Evolutionary conservation across 2,888 invertebrate genomes (phyloP).

Genomic region (Bombylius discolor): DNA sequence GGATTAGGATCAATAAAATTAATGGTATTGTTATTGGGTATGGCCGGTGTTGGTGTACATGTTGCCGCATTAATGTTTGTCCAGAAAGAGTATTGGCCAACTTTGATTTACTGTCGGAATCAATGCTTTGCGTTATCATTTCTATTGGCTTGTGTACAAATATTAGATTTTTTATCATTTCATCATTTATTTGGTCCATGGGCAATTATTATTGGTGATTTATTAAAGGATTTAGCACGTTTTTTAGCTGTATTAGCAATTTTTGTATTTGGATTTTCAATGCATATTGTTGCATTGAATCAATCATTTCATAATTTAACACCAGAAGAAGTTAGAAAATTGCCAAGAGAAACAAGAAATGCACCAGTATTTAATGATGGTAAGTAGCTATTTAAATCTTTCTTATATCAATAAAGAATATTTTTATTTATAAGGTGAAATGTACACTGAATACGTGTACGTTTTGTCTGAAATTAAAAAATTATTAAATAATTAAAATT

Average conservation of each 20-base stretch:
- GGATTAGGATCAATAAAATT: constrained; percentile 91
- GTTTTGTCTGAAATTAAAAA: too few species aligned
- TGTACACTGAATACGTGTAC: too few species aligned
- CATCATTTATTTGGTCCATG: constrained; percentile 99
- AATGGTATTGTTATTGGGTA: constrained; percentile 72
- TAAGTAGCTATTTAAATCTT: constrained; percentile 38
- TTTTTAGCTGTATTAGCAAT: constrained; percentile 95
- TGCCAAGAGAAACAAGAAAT: constrained; percentile 42
- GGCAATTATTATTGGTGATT: constrained; percentile 97
- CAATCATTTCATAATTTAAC: constrained; percentile 72
- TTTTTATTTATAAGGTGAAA: too few species aligned
- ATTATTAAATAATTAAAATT: too few species aligned
- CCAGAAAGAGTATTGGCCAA: constrained; percentile 61
- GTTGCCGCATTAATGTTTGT: constrained; percentile 63
- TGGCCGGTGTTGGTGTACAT: constrained; percentile 83
- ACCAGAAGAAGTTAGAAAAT: constrained; percentile 46
- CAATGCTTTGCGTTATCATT: constrained; percentile 93
- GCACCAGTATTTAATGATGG: constrained; percentile 57
- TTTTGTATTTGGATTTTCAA: constrained; percentile 97
- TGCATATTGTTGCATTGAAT: constrained; percentile 91
- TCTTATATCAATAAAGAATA: too few species aligned
- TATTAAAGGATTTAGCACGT: constrained; percentile 86
- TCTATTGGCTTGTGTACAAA: constrained; percentile 92
- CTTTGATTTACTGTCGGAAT: constrained; percentile 86
- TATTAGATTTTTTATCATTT: constrained; percentile 94